Base-by-base conservation (phyloP, 2,113 vertebrate genomes). In the Sapayoa aenigma region DNA sequence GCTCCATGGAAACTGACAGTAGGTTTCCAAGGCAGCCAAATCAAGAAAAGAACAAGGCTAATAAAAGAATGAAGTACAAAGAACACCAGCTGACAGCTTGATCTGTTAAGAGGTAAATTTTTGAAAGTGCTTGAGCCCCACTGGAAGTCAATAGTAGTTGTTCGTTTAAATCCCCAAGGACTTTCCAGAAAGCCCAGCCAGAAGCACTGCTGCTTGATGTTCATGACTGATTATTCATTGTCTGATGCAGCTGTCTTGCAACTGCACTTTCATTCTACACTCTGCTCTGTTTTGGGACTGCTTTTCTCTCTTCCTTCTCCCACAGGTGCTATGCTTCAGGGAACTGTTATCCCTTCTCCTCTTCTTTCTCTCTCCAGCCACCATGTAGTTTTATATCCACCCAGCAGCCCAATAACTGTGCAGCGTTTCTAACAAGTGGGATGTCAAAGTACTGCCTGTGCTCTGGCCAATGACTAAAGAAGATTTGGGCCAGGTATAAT, bases 1-100 rank as follows among this genome's bases (percentile, higher is more conserved):
- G 59, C 90, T 88, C 95, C 92, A 84, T 96, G 92, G 96, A 95
- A 97, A 94, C 92, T 92, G 94, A 53, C 50, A 74, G 55, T 25
- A 83, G 67, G 94, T 95, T 97, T 96, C 95, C 96, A 96, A 94
- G 95, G 94, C 88, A 96, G 94, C 94, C 79, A 71, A 94, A 92
- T 63, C 14, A 76, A 88, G 86, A 81, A 93, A 87, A 72, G 44
- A 69, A 20, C n/a, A 49, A 62, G 39, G 17, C 35, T 90, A 65
- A 65, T 80, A 72, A 59, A 59, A 73, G 14, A 94, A 12, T 14
- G n/a, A 90, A 73, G 75, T 58, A n/a, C 67, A 88, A 83, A 93
- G 79, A 80, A 33, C 75, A 86, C 23, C 67, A 90, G 22, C 49
- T 72, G 89, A 85, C 77, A 93, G 56, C 85, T 94, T 71, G 71